phyloP scores from a whole-genome alignment of 1,140 invertebrate genomes.

The Zophobas morio region DNA sequence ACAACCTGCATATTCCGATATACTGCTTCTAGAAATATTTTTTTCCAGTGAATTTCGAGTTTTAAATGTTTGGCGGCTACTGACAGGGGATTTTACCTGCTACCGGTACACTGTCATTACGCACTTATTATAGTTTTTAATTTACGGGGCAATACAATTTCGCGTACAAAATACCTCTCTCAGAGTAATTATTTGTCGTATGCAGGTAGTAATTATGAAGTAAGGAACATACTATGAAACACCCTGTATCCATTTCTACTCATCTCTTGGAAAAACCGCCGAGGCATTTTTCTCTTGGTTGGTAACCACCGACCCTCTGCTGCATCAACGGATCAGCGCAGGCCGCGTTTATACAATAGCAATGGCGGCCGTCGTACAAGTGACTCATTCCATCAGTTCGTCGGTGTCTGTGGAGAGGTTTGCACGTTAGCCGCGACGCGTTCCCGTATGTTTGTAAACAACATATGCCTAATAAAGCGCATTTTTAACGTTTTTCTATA shows the following conservation, averaged over 20 bases:
- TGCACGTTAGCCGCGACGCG: constrained; percentile 4
- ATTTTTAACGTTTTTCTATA: constrained; percentile 39
- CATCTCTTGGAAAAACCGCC: neutral
- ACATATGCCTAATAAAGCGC: constrained; percentile 52
- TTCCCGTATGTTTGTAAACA: constrained; percentile 54
- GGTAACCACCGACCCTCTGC: neutral
- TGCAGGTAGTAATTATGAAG: no score
- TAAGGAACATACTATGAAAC: no score
- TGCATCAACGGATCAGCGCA: constrained; percentile 31
- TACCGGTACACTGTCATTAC: no score
- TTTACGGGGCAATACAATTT: no score
- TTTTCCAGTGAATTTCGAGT: no score
- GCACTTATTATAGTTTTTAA: no score
- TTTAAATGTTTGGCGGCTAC: no score
- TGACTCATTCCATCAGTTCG: constrained; percentile 54
- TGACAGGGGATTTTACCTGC: no score
- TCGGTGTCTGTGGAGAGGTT: constrained; percentile 34
- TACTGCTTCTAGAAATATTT: no score
- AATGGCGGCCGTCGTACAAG: constrained; percentile 45
- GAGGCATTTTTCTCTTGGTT: neutral
- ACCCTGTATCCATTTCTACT: neutral
- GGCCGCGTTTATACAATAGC: constrained; percentile 38
- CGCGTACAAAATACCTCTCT: no score
- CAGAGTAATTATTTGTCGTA: no score
- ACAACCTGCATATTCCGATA: no score